These are phyloP conservation scores for Chaetogeoica ovagalla DNA, from an alignment of 2,888 invertebrate species.

Conservation along the genomic window DNA sequence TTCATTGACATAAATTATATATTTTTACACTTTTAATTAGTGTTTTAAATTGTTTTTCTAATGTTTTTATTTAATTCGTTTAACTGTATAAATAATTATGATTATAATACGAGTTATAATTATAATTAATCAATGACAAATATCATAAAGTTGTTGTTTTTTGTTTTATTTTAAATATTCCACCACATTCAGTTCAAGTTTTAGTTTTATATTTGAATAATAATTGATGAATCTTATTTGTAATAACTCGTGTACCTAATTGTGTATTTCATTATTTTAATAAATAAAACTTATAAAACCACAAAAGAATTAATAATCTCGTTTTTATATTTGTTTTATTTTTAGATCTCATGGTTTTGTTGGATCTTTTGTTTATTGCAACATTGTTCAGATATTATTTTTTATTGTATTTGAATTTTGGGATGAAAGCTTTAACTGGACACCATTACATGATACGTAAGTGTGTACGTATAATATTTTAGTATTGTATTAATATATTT, in stretches of 20 bases:
- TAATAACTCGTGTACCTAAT: too few relatives aligned
- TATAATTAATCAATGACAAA: too few relatives aligned
- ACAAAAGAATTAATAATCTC: not conserved
- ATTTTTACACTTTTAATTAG: not conserved
- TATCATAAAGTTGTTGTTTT: too few relatives aligned
- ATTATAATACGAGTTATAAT: too few relatives aligned
- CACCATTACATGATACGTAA: conserved; percentile 47
- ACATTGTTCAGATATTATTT: conserved; percentile 46
- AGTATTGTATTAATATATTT: not conserved
- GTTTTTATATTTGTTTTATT: not conserved
- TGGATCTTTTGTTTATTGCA: conserved; percentile 45
- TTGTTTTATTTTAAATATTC: too few relatives aligned
- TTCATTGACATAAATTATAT: not conserved
- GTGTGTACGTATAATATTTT: not conserved
- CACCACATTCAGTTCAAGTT: too few relatives aligned
- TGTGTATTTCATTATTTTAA: too few relatives aligned
- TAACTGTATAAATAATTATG: too few relatives aligned
- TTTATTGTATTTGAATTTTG: conserved; percentile 48
- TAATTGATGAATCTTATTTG: too few relatives aligned
- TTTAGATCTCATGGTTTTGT: conserved; percentile 34
- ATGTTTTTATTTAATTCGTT: not conserved
- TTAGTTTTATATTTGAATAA: too few relatives aligned
- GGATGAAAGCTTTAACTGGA: conserved; percentile 49
- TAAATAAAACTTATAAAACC: too few relatives aligned
- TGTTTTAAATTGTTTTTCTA: too few relatives aligned